Base-by-base conservation (phyloP, 2,888 invertebrate species). In the Eurytoma californica region DNA sequence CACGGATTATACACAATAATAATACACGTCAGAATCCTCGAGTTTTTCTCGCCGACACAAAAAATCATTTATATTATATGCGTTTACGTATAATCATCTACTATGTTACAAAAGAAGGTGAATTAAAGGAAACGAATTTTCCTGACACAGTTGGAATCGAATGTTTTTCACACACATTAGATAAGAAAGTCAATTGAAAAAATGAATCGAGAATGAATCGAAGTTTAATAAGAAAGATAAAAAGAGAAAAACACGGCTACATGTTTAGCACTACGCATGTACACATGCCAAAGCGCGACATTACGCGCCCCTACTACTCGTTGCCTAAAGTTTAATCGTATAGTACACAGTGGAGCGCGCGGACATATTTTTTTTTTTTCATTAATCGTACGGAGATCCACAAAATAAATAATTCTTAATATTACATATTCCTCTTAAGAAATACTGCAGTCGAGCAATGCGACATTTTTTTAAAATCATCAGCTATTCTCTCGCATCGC, bases 401-500 rank as follows among this genome's bases (percentile, higher is more conserved):
- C 87, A 88, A 90, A 90, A 90, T 90, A 90, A 90, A 90, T 90
- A 90, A 89, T 87, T 84, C 88, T 87, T 88, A 89, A 88, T 84
- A 88, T 89, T 89, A 89, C 73, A 88, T 88, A 87, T 82, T 83
- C 86, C 86, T 88, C 87, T 89, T 88, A 84, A 89, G 88, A 90
- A 89, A 90, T 90, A 90, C 89, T 90, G 89, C 84, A 73, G 73
- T 83, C 82, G 78, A 72, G 67, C 79, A 24, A 80, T 68, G 77
- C 80, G 75, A 70, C 73, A 16, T 75, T 76, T 74, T 77, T 30
- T 68, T 80, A 51, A 72, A 69, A 72, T 79, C 75, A 79, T 70
- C 68, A 72, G 72, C 70, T 80, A 76, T 7, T 76, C 20, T 66
- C 51, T 70, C 55, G 20, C 57, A 60, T 82, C 82, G 79, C 82